Evolutionary conservation across 2,797 vertebrate genomes (phyloP).

Genomic region (Tragelaphus eurycerus): DNA sequence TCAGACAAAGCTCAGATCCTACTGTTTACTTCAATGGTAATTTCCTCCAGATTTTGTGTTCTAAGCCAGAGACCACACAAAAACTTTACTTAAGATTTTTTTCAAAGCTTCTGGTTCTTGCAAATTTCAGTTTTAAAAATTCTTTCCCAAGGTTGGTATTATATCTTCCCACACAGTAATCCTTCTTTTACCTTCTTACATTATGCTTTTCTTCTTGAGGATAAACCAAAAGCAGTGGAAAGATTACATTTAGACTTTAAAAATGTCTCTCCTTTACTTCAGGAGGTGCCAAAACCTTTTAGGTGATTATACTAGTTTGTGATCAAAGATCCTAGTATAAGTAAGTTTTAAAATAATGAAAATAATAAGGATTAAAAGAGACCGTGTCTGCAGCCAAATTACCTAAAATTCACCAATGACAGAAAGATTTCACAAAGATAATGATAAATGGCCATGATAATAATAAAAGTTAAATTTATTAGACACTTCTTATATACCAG

Average conservation of each 20-base stretch:
- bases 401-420: not conserved
- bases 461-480: conserved; percentile 9
- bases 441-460: not conserved
- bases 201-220: conserved; percentile 48
- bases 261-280: conserved; percentile 32
- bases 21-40: conserved; percentile 67
- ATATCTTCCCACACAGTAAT: conserved; percentile 52
- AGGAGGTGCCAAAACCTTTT: conserved; percentile 21
- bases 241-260: conserved; percentile 29
- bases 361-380: conserved; percentile 17
- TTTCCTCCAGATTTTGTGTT: conserved; percentile 72
- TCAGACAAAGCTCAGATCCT: conserved; percentile 64
- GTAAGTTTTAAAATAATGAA: conserved; percentile 28
- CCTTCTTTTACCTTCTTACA: not conserved
- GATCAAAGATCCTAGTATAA: conserved; percentile 26
- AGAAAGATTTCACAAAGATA: not conserved
- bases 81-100: conserved; percentile 57
- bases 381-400: conserved; percentile 1
- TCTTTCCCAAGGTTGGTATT: conserved; percentile 30
- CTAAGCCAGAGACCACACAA: conserved; percentile 69
- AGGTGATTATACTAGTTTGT: conserved; percentile 50
- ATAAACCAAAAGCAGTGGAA: conserved; percentile 18
- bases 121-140: conserved; percentile 64
- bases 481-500: not conserved
- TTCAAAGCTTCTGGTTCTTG: conserved; percentile 55